phyloP scores from a whole-genome alignment of 2,797 vertebrate genomes.

The Ambastaia sidthimunki region DNA sequence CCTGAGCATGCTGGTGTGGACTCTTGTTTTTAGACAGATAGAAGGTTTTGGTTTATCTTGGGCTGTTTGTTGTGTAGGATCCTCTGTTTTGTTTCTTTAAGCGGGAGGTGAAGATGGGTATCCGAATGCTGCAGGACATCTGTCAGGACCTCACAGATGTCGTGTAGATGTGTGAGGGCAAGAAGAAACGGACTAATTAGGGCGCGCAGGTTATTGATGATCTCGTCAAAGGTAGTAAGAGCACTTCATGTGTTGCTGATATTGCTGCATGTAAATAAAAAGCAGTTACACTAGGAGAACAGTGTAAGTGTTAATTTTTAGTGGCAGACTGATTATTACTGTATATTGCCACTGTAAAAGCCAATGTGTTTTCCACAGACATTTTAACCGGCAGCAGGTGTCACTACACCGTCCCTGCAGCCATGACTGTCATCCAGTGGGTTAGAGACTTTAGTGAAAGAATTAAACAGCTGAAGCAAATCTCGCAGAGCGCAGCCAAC shows the following conservation, averaged over 20 bases:
- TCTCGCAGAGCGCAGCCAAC: constrained; percentile 90
- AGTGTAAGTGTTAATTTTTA: background rate
- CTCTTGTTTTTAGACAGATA: background rate
- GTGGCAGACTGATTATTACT: background rate
- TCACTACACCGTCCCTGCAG: constrained; percentile 92
- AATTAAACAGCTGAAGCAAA: constrained; percentile 94
- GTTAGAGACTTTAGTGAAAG: constrained; percentile 97
- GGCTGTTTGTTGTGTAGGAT: constrained; percentile 76
- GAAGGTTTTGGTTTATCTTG: background rate
- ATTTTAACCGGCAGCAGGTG: constrained; percentile 96
- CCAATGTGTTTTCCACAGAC: constrained; percentile 71
- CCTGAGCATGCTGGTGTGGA: background rate
- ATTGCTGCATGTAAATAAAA: background rate
- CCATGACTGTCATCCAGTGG: constrained; percentile 98
- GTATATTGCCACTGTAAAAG: background rate
- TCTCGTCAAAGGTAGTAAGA: constrained; percentile 91
- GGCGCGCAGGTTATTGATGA: constrained; percentile 95
- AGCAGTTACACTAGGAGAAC: background rate
- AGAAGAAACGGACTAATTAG: constrained; percentile 97
- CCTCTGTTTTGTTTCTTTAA: constrained; percentile 98
- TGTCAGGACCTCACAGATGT: constrained; percentile 94
- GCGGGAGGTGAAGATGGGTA: constrained; percentile 97
- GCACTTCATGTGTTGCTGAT: background rate
- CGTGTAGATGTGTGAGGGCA: constrained; percentile 93
- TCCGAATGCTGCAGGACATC: constrained; percentile 93